Conservation (phyloP, 2,888 invertebrate species). For the Agrilus mali region DNA sequence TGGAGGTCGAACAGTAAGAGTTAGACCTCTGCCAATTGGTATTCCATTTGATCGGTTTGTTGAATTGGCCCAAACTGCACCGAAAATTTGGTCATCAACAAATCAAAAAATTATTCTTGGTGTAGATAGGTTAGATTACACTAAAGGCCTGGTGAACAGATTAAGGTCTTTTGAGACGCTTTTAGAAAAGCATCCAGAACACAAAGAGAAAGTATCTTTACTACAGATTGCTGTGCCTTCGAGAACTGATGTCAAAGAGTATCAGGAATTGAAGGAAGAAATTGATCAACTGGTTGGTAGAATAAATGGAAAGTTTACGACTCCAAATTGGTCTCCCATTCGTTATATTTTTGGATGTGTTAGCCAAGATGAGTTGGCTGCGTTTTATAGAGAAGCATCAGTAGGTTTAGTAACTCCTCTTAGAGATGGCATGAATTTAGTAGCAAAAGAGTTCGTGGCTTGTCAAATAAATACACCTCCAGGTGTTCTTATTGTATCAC, state of each 20-base stretch:
- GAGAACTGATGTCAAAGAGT: slow-evolving; percentile 80
- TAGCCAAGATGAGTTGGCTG: slow-evolving; percentile 73
- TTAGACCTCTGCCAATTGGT: slow-evolving; percentile 77
- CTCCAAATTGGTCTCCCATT: slow-evolving; percentile 87
- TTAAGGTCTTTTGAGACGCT: slow-evolving; percentile 73
- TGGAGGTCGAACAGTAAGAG: slow-evolving; percentile 72
- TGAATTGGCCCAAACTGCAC: slow-evolving; percentile 59
- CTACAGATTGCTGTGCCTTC: slow-evolving; percentile 83
- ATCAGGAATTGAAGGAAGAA: slow-evolving; percentile 79
- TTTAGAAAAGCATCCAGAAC: slow-evolving; percentile 72
- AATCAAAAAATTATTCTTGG: slow-evolving; percentile 74
- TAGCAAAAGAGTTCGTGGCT: slow-evolving; percentile 86
- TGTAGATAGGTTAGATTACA: slow-evolving; percentile 82
- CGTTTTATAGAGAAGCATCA: slow-evolving; percentile 75
- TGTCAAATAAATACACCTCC: slow-evolving; percentile 76
- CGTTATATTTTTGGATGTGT: slow-evolving; percentile 81
- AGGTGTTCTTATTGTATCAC: slow-evolving; percentile 78
- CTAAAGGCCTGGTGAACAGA: slow-evolving; percentile 76
- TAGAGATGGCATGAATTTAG: slow-evolving; percentile 84
- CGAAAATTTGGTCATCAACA: slow-evolving; percentile 49
- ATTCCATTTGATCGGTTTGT: slow-evolving; percentile 82
- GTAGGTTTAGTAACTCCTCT: slow-evolving; percentile 80
- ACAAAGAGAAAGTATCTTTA: slow-evolving; percentile 70
- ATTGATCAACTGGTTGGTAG: slow-evolving; percentile 81
- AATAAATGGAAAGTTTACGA: slow-evolving; percentile 81